These are phyloP conservation scores for Trematomus loennbergii DNA, from an alignment of 2,113 vertebrate genomes.

Conservation along the genomic window DNA sequence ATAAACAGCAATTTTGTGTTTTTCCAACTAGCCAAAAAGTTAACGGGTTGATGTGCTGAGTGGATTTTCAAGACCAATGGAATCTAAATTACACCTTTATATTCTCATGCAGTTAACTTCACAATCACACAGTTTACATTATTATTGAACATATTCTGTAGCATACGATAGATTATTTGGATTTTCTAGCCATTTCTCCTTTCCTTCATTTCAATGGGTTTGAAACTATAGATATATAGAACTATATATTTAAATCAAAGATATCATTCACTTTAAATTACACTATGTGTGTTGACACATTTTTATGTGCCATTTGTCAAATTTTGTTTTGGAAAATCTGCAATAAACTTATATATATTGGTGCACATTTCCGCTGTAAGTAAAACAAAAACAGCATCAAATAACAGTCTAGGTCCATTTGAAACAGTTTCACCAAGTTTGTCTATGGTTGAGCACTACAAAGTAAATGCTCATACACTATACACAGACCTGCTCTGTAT, in stretches of 20 bases:
- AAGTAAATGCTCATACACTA: not conserved
- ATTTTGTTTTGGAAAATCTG: too few relatives aligned
- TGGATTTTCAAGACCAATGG: not conserved
- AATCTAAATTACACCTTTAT: not conserved
- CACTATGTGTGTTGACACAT: not conserved
- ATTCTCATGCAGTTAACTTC: not conserved
- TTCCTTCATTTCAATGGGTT: not conserved
- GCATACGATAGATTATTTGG: not conserved
- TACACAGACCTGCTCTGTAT: not conserved
- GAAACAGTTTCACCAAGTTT: not conserved
- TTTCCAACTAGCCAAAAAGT: conserved; percentile 1
- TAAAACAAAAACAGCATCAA: too few relatives aligned
- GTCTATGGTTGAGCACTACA: not conserved
- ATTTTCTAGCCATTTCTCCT: not conserved
- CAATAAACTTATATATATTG: too few relatives aligned
- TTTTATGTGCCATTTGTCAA: not conserved
- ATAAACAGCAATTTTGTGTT: conserved; percentile 25
- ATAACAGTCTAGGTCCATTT: too few relatives aligned
- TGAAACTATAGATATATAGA: not conserved
- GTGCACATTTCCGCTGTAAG: too few relatives aligned
- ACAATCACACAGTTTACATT: not conserved
- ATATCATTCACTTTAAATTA: not conserved
- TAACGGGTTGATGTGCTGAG: conserved; percentile 2
- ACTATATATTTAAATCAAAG: too few relatives aligned
- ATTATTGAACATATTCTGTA: not conserved